These are phyloP conservation scores for Arctia plantaginis DNA, from an alignment of 2,888 invertebrate genomes.

Conservation along the genomic window DNA sequence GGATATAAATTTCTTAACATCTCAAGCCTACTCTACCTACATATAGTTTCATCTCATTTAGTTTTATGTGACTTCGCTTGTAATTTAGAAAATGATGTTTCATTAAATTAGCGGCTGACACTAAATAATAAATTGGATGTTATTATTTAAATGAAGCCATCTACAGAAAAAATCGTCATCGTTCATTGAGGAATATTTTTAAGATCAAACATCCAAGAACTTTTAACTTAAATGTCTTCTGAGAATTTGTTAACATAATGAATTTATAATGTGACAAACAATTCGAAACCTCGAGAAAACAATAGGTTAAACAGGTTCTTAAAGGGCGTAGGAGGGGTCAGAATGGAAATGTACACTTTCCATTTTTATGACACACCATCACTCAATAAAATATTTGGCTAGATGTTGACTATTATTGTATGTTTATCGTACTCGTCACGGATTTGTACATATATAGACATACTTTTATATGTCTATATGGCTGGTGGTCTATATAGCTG, in stretches of 20 bases:
- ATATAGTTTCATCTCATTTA: not conserved
- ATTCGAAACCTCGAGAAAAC: constrained; percentile 21
- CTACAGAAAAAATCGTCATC: not conserved
- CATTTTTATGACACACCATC: not conserved
- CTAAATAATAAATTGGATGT: not conserved
- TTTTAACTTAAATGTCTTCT: not conserved
- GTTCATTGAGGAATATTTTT: not conserved
- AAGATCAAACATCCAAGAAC: not conserved
- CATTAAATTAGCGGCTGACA: not conserved
- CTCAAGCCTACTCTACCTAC: no score
- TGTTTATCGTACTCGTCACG: not conserved
- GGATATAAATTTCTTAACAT: no score
- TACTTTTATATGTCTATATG: no score
- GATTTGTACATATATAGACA: not conserved
- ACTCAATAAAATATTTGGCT: constrained; percentile 6
- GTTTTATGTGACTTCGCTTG: not conserved
- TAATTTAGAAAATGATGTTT: not conserved
- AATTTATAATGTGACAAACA: constrained; percentile 5
- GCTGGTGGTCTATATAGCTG: no score
- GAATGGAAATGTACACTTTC: constrained; percentile 12
- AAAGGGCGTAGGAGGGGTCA: constrained; percentile 20
- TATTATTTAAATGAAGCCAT: not conserved
- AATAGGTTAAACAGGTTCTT: constrained; percentile 6
- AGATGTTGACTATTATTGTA: not conserved
- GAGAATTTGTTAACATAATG: not conserved